These are phyloP conservation scores for Ruditapes philippinarum DNA, from an alignment of 1,140 invertebrate genomes.

Conservation along the genomic window DNA sequence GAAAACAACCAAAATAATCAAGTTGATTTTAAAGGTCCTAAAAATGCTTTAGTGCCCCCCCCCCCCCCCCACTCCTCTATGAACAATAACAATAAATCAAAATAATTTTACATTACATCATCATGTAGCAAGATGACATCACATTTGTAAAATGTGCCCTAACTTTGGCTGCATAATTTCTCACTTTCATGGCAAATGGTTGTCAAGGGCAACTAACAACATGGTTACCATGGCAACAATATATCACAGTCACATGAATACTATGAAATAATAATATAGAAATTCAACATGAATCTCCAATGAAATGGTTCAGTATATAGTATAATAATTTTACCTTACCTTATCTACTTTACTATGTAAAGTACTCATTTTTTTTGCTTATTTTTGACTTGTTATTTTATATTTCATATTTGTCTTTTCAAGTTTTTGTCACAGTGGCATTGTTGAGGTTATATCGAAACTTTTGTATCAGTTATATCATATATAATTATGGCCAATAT, in stretches of 20 bases:
- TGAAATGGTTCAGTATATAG: not conserved
- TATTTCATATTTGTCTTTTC: too few relatives aligned
- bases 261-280: slow-evolving; percentile 23
- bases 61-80: not conserved
- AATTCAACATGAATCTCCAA: not conserved
- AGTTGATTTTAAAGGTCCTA: too few relatives aligned
- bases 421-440: too few relatives aligned
- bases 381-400: too few relatives aligned
- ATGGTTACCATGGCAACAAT: slow-evolving; percentile 41
- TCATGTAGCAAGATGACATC: not conserved
- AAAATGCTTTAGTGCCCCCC: too few relatives aligned
- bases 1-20: too few relatives aligned
- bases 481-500: too few relatives aligned
- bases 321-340: too few relatives aligned
- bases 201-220: slow-evolving; percentile 1
- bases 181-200: slow-evolving; percentile 51
- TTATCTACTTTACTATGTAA: too few relatives aligned
- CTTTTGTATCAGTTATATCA: too few relatives aligned
- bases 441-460: too few relatives aligned
- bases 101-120: not conserved
- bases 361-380: too few relatives aligned
- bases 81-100: not conserved
- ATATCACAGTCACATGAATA: slow-evolving; percentile 68
- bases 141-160: not conserved
- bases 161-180: slow-evolving; percentile 10